These are phyloP conservation scores for Elgaria multicarinata DNA, from an alignment of 2,113 vertebrate species.

Conservation along the genomic window DNA sequence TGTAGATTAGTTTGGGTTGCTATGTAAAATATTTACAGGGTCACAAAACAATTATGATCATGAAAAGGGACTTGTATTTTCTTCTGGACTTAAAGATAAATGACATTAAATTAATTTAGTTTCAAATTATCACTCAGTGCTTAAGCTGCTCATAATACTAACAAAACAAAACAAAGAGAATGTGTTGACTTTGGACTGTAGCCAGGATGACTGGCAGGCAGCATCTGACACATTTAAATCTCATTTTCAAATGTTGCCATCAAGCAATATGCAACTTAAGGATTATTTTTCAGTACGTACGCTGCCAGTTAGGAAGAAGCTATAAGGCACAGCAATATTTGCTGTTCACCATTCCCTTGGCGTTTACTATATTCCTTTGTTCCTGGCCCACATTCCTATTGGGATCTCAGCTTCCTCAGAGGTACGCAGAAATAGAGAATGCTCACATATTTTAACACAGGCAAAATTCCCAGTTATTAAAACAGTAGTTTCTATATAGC, in stretches of 20 bases:
- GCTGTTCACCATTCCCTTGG: background rate
- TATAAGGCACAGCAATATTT: background rate
- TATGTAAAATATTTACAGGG: background rate
- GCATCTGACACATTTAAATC: background rate
- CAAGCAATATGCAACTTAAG: constrained; percentile 10
- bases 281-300: background rate
- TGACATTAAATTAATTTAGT: background rate
- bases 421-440: background rate
- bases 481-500: background rate
- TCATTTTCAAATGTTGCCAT: background rate
- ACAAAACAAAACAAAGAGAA: background rate
- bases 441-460: background rate
- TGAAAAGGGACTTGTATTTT: background rate
- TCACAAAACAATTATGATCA: background rate
- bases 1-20: constrained; percentile 3
- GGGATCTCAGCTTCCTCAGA: background rate
- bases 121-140: fast-evolving
- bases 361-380: background rate
- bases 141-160: background rate
- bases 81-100: background rate
- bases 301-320: background rate
- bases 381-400: background rate
- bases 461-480: background rate
- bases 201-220: background rate
- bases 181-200: background rate